Base-by-base conservation (phyloP, 2,888 invertebrate species). In the Abrostola tripartita region DNA sequence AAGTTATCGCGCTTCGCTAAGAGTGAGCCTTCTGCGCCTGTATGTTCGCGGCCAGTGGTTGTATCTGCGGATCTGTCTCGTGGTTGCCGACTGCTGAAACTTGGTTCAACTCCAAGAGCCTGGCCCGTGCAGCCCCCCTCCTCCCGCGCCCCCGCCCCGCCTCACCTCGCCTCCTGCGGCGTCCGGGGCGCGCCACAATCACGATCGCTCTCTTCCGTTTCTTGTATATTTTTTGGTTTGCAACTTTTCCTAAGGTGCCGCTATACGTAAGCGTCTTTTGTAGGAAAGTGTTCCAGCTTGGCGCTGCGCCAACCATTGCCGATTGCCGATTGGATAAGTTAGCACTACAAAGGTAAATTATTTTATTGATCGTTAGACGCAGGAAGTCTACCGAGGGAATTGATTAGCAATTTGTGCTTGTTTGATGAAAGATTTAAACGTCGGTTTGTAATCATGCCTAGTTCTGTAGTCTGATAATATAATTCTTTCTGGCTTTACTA, bases 191-290 rank as follows among this genome's bases (percentile, higher is more conserved):
- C 41, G 36, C 54, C 56, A 57, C 64, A 73, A 62, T 76, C 76
- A 56, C 61, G 58, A 64, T 62, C 60, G 64, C 9, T 64, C 53
- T 68, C 58, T 73, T 73, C 60, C 51, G 53, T 58, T 61, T 47
- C 36, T 58, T 53, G 55, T 64, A 68, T 68, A 62, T 58, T 61
- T 65, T 63, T 74, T 66, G 58, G 68, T 65, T 65, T 50, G 56
- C 35, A 65, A 68, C 50, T 61, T 67, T 65, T 52, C 42, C 12
- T 42, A 53, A 47, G 58, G 37, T 50, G 41, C 58, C 41, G 71
- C 50, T 55, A 37, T 62, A 52, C 37, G 37, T 47, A 57, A 61
- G 50, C 60, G 52, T 65, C 36, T 61, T 41, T 65, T 57, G 57
- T 56, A 37, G 5, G 37, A 52, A 65, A 56, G 56, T 62, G 52